Evolutionary conservation across 2,888 invertebrate species (phyloP), one percentile per base, ranked within the genome.

Genomic region (Drosophila recens): DNA sequence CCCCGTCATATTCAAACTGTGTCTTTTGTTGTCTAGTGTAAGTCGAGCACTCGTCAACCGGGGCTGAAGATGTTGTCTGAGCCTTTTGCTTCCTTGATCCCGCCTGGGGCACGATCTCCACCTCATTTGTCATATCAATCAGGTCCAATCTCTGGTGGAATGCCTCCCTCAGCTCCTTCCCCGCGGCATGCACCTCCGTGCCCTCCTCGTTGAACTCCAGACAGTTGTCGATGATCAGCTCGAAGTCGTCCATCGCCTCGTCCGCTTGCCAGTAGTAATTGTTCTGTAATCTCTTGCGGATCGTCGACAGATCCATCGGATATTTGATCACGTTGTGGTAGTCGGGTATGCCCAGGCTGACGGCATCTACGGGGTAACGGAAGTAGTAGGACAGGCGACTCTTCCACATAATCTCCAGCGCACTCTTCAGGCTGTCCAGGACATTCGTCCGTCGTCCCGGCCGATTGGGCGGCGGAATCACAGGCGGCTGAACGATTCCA

Each of bases 291-390:
- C 42, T 17, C 42, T 17, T 10, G 1, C 42, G 17, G 17, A 42
- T 42, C 4, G 42, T 42, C 0, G 42, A 17, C 17, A 42, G 10
- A 42, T 42, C 42, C 42, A 42, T 42, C 10, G 42, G 42, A 42
- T 42, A 11, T 10, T 42, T 42, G 42, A 42, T 42, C 4, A 42
- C 17, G 1, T 42, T 42, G 17, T 42, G 42, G 8, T 42, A 42
- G 42, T 42, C 42, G 42, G 42, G 42, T 42, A 42, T 42, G 42
- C 42, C 42, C 42, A 42, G 10, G 3, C 17, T 17, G 8, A 42
- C 10, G 42, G 42, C 42, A 4, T 42, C 42, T 10, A 42, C 42
- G 17, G 42, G 42, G 42, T 42, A 15, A 4, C 42, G 42, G 10
- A 42, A 42, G 42, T 17, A 42, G 42, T 17, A 42, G 1, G 42